Evolutionary conservation across 1,140 invertebrate species (phyloP), one percentile per base, ranked within the genome.

Genomic region (Copidosoma floridanum): DNA sequence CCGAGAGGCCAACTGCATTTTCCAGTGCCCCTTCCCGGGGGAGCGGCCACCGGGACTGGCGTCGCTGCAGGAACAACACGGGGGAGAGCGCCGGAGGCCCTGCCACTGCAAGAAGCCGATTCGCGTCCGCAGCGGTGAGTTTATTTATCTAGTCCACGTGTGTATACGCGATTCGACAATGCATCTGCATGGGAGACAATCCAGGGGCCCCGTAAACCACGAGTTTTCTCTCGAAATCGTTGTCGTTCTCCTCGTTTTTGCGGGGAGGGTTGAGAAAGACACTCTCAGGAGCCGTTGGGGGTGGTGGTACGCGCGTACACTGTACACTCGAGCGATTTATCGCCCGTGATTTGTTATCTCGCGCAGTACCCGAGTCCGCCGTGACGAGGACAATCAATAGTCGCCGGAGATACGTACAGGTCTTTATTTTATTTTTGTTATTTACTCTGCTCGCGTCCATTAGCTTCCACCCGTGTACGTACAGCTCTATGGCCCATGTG

Each of bases 21-120:
- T 68, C n/a, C 73, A 76, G 32, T 76, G 74, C 48, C 68, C 73
- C 7, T 63, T 54, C 46, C 41, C 58, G 11, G 61, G 59, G 7
- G 57, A 64, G 2, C 46, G 64, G n/a, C n/a, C n/a, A n/a, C n/a
- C n/a, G n/a, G n/a, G n/a, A n/a, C n/a, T n/a, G n/a, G n/a, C n/a
- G n/a, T n/a, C n/a, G n/a, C n/a, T n/a, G n/a, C n/a, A n/a, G n/a
- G n/a, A n/a, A n/a, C n/a, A n/a, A 24, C 35, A 50, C 2, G 43
- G 63, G 35, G 38, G 38, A 32, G 10, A 23, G 4, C 46, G 18
- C 24, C 37, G 8, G 14, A 38, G 26, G 18, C 68, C 69, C 1
- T 76, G 74, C 52, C 41, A 63, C 11, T 74, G 73, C 37, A 72
- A 62, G 35, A 64, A 56, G 20, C 53, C 52, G 5, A 32, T 26